Conservation (phyloP, 2,113 vertebrate genomes). For the Serranochromis macrocephalus region DNA sequence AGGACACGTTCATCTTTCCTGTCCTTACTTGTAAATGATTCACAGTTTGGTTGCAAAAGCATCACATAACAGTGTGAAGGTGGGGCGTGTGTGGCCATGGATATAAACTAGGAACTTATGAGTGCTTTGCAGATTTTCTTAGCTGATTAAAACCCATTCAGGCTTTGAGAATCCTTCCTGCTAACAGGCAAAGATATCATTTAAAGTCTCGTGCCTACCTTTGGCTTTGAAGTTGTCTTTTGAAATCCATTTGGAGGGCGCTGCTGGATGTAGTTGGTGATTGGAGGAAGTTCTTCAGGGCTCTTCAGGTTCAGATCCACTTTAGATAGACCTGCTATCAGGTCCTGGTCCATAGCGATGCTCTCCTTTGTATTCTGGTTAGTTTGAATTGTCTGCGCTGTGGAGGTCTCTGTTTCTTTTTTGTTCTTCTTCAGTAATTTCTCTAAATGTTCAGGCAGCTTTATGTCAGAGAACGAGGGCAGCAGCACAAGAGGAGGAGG, state of each 20-base stretch:
- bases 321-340: background rate
- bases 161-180: background rate
- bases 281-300: constrained; percentile 61
- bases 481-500: constrained; percentile 20
- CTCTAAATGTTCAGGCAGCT: constrained; percentile 74
- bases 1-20: background rate
- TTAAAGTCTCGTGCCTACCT: constrained; percentile 59
- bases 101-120: background rate
- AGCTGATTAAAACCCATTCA: background rate
- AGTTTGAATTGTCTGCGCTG: background rate
- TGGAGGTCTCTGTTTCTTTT: constrained; percentile 46
- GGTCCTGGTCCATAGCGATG: constrained; percentile 24
- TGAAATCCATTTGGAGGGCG: constrained; percentile 36
- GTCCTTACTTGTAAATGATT: constrained; percentile 43
- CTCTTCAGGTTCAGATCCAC: constrained; percentile 51
- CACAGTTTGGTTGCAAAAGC: background rate
- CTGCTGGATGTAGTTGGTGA: constrained; percentile 49
- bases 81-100: background rate
- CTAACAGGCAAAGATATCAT: background rate
- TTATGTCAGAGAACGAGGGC: constrained; percentile 67
- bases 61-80: background rate
- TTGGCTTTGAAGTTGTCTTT: constrained; percentile 25
- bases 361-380: background rate
- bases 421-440: constrained; percentile 70
- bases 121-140: background rate